Conservation (phyloP, 1,140 invertebrate species). For the Metopolophium dirhodum region DNA sequence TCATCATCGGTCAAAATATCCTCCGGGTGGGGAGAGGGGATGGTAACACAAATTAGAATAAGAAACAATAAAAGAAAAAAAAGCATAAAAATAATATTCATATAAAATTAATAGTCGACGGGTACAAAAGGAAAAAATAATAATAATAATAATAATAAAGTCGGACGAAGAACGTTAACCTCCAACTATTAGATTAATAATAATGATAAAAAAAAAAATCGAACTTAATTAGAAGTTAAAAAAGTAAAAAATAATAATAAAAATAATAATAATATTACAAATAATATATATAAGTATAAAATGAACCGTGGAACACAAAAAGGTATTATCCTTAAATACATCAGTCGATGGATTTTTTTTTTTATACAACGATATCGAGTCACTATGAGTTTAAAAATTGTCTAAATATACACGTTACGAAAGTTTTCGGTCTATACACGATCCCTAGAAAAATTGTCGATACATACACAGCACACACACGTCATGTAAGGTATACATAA, state of each 20-base stretch:
- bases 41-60: not conserved
- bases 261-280: not conserved
- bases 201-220: not conserved
- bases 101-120: not conserved
- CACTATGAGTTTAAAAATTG: constrained; percentile 42
- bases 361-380: constrained; percentile 42
- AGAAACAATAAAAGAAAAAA: not conserved
- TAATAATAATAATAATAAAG: not conserved
- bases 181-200: not conserved
- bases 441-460: not conserved
- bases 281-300: not conserved
- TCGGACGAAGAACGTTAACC: constrained; percentile 25
- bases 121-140: not conserved
- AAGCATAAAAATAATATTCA: not conserved
- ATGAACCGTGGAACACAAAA: constrained; percentile 53
- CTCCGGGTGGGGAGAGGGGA: not conserved
- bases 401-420: constrained; percentile 46
- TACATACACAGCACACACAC: not conserved
- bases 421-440: constrained; percentile 34
- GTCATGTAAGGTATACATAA: not conserved
- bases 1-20: not conserved
- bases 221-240: constrained; percentile 25
- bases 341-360: constrained; percentile 53
- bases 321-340: constrained; percentile 53
- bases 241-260: constrained; percentile 44